These are phyloP conservation scores for Campaea margaritaria DNA, from an alignment of 2,888 invertebrate genomes.

Conservation along the genomic window DNA sequence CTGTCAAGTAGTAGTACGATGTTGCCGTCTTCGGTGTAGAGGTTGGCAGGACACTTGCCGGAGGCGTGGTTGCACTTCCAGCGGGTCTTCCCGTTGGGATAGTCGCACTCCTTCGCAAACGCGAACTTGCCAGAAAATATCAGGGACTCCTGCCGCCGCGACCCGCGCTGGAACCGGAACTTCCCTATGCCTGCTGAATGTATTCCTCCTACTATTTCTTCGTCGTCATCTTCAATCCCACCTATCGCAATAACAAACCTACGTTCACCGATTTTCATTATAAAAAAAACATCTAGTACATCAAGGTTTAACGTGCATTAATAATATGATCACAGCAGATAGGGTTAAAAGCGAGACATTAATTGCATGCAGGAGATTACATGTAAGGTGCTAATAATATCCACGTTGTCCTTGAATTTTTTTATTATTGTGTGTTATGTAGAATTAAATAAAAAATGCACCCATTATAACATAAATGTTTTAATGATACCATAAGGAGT, in stretches of 20 bases:
- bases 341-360: too few relatives aligned
- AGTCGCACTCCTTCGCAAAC: conserved; percentile 61
- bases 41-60: conserved; percentile 61
- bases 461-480: conserved; percentile 67
- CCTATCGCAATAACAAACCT: conserved; percentile 27
- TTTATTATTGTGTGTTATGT: not conserved
- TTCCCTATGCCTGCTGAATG: conserved; percentile 29
- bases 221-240: conserved; percentile 9
- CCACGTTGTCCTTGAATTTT: not conserved
- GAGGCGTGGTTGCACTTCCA: conserved; percentile 62
- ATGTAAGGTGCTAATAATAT: too few relatives aligned
- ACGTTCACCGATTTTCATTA: conserved; percentile 17
- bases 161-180: conserved; percentile 50
- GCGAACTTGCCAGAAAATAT: conserved; percentile 61
- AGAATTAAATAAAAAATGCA: conserved; percentile 34
- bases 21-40: conserved; percentile 62
- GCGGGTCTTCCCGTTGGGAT: conserved; percentile 59
- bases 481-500: conserved; percentile 73
- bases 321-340: too few relatives aligned
- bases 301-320: too few relatives aligned
- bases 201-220: conserved; percentile 1
- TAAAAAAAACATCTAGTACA: too few relatives aligned
- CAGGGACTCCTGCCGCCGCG: conserved; percentile 53
- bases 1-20: conserved; percentile 65
- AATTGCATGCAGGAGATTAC: too few relatives aligned